Base-by-base conservation (phyloP, 2,797 vertebrate genomes). In the Halcyon leucocephala region DNA sequence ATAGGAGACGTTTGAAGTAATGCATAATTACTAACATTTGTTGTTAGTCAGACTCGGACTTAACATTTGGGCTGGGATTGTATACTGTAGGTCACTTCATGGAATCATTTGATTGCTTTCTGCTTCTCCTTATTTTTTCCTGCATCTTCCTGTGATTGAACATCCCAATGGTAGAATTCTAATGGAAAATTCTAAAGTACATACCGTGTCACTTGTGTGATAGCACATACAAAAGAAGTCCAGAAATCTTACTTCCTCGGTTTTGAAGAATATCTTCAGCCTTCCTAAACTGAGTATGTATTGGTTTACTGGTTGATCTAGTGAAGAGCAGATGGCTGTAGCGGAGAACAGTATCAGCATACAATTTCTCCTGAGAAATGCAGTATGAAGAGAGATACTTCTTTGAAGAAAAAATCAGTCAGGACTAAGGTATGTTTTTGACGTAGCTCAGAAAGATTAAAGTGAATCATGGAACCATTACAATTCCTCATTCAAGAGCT, bases 191-290 rank as follows among this genome's bases (percentile, higher is more conserved):
- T 57, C 58, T 58, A 2, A 61, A 51, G 33, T 39, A 2, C 2
- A 0, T 52, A 28, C 39, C 44, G 3, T 51, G 28, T 46, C 28
- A 1, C 20, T 0, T 1, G 33, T 70, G 37, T 80, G 61, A 16
- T 37, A 61, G 26, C 69, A 41, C 26, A 2, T 61, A 41, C 20
- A 41, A 4, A 29, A 65, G 69, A 44, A 20, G 31, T 24, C 31
- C 33, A n/a, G 61, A 44, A 80, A 39, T 42, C 31, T 79, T 70
- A 28, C 33, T 51, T 26, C 18, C 35, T n/a, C 12, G 29, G 42
- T 37, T 70, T n/a, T 73, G 37, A 81, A 31, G 72, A 81, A 41
- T 49, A 54, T 33, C 26, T 72, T 46, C 37, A 61, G 7, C 49
- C 70, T 67, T 39, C 48, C 58, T 48, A 2, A 84, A 33, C 7